Base-by-base conservation (phyloP, 2,888 invertebrate species). In the Noctua fimbriata region DNA sequence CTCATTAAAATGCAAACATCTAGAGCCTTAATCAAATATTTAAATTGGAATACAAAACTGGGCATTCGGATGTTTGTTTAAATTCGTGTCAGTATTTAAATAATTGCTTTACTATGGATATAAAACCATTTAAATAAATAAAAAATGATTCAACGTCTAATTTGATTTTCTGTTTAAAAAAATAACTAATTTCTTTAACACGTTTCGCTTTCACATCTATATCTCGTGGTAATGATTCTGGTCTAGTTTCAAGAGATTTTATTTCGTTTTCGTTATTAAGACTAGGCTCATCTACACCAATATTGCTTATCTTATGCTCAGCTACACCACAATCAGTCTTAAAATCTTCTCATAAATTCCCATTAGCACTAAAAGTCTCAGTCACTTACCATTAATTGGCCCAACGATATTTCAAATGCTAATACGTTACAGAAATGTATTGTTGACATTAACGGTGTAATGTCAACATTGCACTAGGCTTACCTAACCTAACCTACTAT, bases 11-110 rank as follows among this genome's bases (percentile, higher is more conserved):
- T 89, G 73, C 86, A 89, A 86, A 86, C 77, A 88, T 83, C 75
- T 81, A 66, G 36, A 84, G 52, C 55, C 63, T 81, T 82, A 83
- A 89, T 89, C 89, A 89, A 89, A 87, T 89, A 89, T 89, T 89
- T 79, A 88, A 89, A 88, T 89, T 81, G 71, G 79, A 83, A 75
- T 78, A 73, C 66, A 28, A 87, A 86, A 70, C 75, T 78, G 71
- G 81, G 82, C 67, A 69, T 70, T 87, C 44, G 47, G 69, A 79
- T 89, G 84, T 86, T 89, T 88, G 86, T 88, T 79, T 81, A 79
- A 71, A 84, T 89, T 74, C 81, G 71, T 77, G 74, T 70, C 72
- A 67, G 41, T 73, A 77, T 87, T 80, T 77, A 73, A 87, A 84
- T 87, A 70, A 84, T 84, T 73, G 41, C 73, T 81, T 77, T 87